Conservation (phyloP, 2,797 vertebrate genomes). For the Enteromius thamalakanensis region DNA sequence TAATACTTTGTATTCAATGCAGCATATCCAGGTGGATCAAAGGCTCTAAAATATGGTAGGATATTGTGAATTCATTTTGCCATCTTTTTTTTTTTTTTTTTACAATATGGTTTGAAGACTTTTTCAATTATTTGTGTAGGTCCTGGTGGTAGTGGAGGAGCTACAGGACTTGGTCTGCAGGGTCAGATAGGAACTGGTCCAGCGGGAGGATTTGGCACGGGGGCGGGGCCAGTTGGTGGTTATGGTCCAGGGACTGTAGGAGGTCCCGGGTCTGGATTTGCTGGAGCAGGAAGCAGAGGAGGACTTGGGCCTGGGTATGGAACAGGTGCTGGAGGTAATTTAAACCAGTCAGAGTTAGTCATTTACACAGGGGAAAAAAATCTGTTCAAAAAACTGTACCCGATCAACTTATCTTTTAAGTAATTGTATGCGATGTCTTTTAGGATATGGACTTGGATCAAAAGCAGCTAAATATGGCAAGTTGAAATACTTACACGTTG, state of each 20-base stretch:
- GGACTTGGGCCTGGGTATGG: conserved; percentile 62
- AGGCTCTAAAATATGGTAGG: conserved; percentile 67
- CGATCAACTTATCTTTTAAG: conserved; percentile 2
- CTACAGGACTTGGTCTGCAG: conserved; percentile 55
- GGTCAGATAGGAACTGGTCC: conserved; percentile 61
- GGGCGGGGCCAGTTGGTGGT: conserved; percentile 52
- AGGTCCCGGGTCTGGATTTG: conserved; percentile 62
- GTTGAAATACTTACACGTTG: conserved; percentile 3
- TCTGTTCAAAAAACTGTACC: neutral
- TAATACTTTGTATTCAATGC: neutral
- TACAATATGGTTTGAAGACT: neutral
- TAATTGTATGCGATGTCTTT: conserved; percentile 35
- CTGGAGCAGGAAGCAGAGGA: conserved; percentile 61
- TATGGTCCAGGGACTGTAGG: conserved; percentile 54
- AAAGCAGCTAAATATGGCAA: conserved; percentile 78
- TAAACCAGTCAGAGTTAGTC: neutral
- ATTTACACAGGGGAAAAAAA: conserved; percentile 5
- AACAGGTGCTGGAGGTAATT: conserved; percentile 60
- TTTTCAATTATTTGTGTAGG: conserved; percentile 49
- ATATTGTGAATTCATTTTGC: neutral
- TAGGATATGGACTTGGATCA: conserved; percentile 72
- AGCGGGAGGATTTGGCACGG: conserved; percentile 54
- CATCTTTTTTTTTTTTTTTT: neutral
- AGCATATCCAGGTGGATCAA: conserved; percentile 67
- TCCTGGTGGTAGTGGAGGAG: conserved; percentile 57